Base-by-base conservation (phyloP, 92 coral and sea anemone species). In the Epizoanthus fatuus region DNA sequence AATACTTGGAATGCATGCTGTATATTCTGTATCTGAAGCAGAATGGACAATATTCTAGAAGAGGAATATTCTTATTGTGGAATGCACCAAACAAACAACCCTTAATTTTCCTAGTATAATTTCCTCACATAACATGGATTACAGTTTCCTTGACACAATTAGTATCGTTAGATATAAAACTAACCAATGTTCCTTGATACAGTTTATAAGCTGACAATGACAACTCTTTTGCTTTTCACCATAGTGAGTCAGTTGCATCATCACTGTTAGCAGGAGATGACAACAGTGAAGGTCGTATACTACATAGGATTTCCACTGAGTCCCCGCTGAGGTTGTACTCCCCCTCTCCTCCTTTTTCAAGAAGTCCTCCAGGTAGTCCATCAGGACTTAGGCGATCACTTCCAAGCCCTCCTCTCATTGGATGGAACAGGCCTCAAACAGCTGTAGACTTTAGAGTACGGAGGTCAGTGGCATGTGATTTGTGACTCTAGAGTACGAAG, bases 401-500 rank as follows among this genome's bases (percentile, higher is more conserved):
- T 7, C 82, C 82, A 5, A 77, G 39, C 17, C 57, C 82, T 8
- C 82, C 82, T 0, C 68, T 77, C 3, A n/a, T 77, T 5, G 69
- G 82, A 4, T 59, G 58, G 70, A 60, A 53, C 53, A 77, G 82
- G 54, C 82, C 70, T 42, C 69, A 60, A 11, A 77, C 82, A 10
- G 57, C 82, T n/a, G 82, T 55, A 12, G 82, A 77, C 82, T 77
- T 77, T 13, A 77, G 64, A 49, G 65, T 77, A 44, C 56, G 82
- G 16, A 77, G 82, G 82, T 77, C 22, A 66, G 72, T 66, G 40
- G 14, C 9, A 42, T 37, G 72, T 29, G 35, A 29, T 29, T 29
- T 29, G 35, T 29, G 1, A 29, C 35, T 29, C 35, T 29, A 29
- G 35, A 29, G 35, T 29, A 2, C 35, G 35, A 29, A 29, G 2